Evolutionary conservation across 2,797 vertebrate genomes (phyloP), one percentile per base, ranked within the genome.

Genomic region (Rhynchonycteris naso): DNA sequence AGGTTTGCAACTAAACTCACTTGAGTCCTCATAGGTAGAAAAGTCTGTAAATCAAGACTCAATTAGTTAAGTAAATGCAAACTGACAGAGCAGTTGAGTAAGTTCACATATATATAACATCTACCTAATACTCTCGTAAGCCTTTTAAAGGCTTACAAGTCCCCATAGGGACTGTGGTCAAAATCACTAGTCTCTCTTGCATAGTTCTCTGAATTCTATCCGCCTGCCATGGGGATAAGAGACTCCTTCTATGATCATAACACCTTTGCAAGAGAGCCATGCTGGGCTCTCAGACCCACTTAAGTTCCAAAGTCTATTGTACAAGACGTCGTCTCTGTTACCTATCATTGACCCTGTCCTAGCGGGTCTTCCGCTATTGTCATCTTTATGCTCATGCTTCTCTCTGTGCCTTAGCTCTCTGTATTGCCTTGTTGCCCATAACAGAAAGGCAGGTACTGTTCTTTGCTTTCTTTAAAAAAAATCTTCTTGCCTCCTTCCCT

Each of bases 11-110:
- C 2, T 59, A 7, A 76, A 35, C 72, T 76, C 43, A 14, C 18
- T 65, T 5, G n/a, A 63, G n/a, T 52, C n/a, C 14, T 92, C 56
- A 72, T 7, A 83, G 65, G 50, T 47, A 75, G 54, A 50, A 9
- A 94, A 22, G 24, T 59, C 50, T 91, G 95, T 92, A 58, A 92
- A 38, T 92, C 10, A 52, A 65, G 38, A n/a, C 61, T 61, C 15
- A 9, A 52, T 69, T 61, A 35, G 15, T 79, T 93, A 80, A 75
- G 56, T 84, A 84, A 92, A 56, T 38, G 30, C 15, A 33, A 43
- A 54, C 38, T 59, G 13, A 87, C 47, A n/a, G 61, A 75, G 13
- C 38, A 88, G 69, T 24, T 90, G 43, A 74, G 54, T 90, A 47
- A 78, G 71, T 94, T 91, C 35, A 90, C 7, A 50, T 24, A 28